These are phyloP conservation scores for Cloeon dipterum DNA, from an alignment of 2,888 invertebrate species.

Conservation along the genomic window DNA sequence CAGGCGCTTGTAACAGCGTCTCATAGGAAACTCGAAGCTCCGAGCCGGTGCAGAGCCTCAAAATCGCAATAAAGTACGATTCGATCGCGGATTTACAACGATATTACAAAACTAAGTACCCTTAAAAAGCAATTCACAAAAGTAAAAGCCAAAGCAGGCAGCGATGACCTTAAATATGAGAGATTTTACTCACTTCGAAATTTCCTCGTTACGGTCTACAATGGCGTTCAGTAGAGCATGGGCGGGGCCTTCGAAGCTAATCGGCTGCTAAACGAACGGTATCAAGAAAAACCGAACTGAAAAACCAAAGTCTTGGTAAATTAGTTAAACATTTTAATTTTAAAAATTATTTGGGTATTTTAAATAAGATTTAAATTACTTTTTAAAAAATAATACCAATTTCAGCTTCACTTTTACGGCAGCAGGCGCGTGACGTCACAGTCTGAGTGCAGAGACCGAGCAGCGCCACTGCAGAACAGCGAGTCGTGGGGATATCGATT, in stretches of 20 bases:
- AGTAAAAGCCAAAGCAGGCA: conserved; percentile 26
- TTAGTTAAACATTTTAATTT: too few species aligned
- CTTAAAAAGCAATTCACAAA: conserved; percentile 16
- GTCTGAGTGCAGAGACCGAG: conserved; percentile 10
- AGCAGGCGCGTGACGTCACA: conserved; percentile 24
- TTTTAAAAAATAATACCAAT: not conserved
- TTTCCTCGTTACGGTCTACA: conserved; percentile 62
- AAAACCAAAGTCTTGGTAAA: too few species aligned
- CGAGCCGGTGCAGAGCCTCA: conserved; percentile 30
- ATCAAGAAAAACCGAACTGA: too few species aligned
- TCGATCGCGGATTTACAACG: conserved; percentile 20
- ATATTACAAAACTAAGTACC: conserved; percentile 8
- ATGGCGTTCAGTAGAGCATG: conserved; percentile 36
- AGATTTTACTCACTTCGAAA: conserved; percentile 37
- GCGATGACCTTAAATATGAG: conserved; percentile 42
- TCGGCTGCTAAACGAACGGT: too few species aligned
- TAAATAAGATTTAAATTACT: too few species aligned
- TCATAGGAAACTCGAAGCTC: conserved; percentile 45
- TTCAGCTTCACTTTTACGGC: conserved; percentile 20
- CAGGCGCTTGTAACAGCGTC: conserved; percentile 36
- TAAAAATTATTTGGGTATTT: too few species aligned
- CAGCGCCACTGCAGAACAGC: conserved; percentile 36
- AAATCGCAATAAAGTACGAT: conserved; percentile 20
- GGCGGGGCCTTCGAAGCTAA: conserved; percentile 1
- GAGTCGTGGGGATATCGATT: conserved; percentile 55